phyloP scores from a whole-genome alignment of 2,113 vertebrate genomes.

The Panthera tigris region DNA sequence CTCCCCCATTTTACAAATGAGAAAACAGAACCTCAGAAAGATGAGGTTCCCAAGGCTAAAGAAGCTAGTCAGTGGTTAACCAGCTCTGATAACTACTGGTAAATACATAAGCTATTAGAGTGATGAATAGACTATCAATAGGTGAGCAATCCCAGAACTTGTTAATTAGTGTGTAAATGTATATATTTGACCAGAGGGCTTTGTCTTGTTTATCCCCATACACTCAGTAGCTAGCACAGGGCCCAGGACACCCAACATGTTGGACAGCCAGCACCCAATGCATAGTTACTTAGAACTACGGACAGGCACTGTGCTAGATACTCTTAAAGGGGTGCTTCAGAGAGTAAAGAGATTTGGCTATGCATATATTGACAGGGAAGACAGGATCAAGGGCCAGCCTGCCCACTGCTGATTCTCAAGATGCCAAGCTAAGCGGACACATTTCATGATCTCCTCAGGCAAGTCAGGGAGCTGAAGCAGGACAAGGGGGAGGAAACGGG shows the following conservation, averaged over 20 bases:
- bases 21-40: conserved; percentile 26
- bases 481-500: background rate
- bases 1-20: background rate
- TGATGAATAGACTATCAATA: conserved; percentile 43
- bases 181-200: background rate
- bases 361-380: background rate
- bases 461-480: background rate
- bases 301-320: background rate
- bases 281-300: background rate
- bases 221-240: background rate
- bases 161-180: background rate
- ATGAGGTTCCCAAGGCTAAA: background rate
- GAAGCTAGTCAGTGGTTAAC: conserved; percentile 30
- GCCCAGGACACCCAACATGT: background rate
- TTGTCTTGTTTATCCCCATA: background rate
- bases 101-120: conserved; percentile 48
- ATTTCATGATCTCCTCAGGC: background rate
- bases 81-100: conserved; percentile 54
- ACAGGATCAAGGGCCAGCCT: background rate
- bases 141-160: background rate
- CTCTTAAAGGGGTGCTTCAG: background rate
- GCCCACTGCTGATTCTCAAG: background rate
- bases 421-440: background rate
- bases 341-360: background rate
- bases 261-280: background rate